These are phyloP conservation scores for Calliopum simillimum DNA, from an alignment of 2,888 invertebrate species.

Conservation along the genomic window DNA sequence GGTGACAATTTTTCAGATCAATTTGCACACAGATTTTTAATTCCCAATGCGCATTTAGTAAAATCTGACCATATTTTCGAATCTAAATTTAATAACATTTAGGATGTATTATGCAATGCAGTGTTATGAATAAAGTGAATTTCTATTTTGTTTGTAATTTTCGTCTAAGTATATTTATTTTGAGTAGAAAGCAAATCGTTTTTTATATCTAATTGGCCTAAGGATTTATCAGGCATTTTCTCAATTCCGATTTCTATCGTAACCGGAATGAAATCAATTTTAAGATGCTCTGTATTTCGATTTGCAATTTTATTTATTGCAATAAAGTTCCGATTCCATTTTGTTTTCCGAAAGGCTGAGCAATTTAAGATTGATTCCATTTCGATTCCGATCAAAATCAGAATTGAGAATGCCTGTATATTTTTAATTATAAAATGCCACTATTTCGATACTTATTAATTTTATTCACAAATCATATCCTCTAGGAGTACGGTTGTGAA, in stretches of 20 bases:
- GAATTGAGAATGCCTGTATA: too few species aligned
- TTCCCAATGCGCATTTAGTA: not conserved
- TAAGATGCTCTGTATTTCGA: too few species aligned
- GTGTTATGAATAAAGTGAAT: conserved; percentile 1
- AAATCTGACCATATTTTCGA: not conserved
- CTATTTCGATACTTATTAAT: conserved; percentile 3
- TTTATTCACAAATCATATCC: conserved; percentile 14
- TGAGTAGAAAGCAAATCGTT: conserved; percentile 7
- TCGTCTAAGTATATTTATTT: conserved; percentile 8
- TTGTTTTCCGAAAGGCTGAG: too few species aligned
- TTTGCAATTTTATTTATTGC: too few species aligned
- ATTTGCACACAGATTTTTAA: conserved; percentile 10
- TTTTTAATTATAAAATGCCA: not conserved
- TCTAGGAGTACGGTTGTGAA: conserved; percentile 68
- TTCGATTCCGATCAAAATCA: too few species aligned
- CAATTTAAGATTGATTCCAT: too few species aligned
- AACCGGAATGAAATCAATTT: too few species aligned
- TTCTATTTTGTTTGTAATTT: conserved; percentile 7
- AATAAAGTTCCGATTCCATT: too few species aligned
- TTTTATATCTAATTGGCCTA: conserved; percentile 17
- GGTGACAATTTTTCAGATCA: conserved; percentile 28
- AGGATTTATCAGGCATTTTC: too few species aligned
- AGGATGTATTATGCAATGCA: not conserved
- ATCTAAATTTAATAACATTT: not conserved
- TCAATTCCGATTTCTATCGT: too few species aligned